Conservation (phyloP, 1,140 invertebrate species). For the Drosophila orena region DNA sequence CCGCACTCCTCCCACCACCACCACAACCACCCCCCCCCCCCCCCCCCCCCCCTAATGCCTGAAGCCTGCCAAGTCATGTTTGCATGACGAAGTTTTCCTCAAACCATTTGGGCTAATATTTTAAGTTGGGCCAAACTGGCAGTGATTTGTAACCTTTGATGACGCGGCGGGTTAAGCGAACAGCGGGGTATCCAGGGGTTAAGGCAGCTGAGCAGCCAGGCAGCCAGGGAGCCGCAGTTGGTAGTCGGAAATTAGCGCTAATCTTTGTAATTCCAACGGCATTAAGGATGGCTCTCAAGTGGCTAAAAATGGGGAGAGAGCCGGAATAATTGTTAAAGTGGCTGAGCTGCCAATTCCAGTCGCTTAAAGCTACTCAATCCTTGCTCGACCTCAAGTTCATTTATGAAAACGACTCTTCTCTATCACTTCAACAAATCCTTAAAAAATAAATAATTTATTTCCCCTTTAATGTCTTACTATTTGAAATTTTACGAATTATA, state of each 20-base stretch:
- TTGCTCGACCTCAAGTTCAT: background rate
- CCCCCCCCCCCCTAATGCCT: slow-evolving; percentile 6
- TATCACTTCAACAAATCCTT: too few species aligned
- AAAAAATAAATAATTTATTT: too few species aligned
- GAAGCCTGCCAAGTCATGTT: slow-evolving; percentile 73
- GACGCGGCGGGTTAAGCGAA: slow-evolving; percentile 42
- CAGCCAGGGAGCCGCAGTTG: slow-evolving; percentile 8
- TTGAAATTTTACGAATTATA: too few species aligned
- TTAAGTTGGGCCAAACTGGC: slow-evolving; percentile 53
- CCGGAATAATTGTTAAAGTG: slow-evolving; percentile 11
- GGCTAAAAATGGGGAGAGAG: slow-evolving; percentile 1
- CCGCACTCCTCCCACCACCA: background rate
- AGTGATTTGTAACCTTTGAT: slow-evolving; percentile 53
- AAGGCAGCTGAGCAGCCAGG: background rate
- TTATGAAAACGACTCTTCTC: background rate
- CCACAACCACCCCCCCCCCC: too few species aligned
- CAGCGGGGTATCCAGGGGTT: background rate
- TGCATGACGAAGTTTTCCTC: slow-evolving; percentile 70
- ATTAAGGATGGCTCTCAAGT: slow-evolving; percentile 35
- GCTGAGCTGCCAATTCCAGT: slow-evolving; percentile 9
- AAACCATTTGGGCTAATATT: slow-evolving; percentile 61
- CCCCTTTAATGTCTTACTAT: too few species aligned
- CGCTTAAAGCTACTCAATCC: slow-evolving; percentile 9
- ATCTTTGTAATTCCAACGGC: slow-evolving; percentile 46
- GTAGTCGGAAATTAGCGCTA: slow-evolving; percentile 59